These are phyloP conservation scores for Hydrolagus affinis DNA, from an alignment of 2,113 vertebrate genomes.

Conservation along the genomic window DNA sequence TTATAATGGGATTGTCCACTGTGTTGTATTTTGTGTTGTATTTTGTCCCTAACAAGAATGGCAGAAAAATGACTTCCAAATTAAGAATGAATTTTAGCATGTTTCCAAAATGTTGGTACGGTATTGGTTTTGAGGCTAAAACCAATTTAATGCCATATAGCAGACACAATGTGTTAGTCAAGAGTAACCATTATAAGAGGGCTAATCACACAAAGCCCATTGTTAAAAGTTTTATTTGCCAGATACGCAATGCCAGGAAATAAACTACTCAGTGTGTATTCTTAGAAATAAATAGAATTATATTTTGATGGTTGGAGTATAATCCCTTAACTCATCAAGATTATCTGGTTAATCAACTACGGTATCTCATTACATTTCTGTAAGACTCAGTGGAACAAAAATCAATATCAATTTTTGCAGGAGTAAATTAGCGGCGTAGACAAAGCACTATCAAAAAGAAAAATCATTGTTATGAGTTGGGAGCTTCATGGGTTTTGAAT, in stretches of 20 bases:
- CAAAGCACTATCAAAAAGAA: background rate
- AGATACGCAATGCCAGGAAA: background rate
- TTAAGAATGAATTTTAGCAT: no score
- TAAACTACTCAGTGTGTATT: background rate
- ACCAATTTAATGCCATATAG: no score
- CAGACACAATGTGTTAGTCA: no score
- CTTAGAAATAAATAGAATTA: background rate
- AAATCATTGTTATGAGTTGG: background rate
- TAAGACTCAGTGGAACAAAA: constrained; percentile 6
- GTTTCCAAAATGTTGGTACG: no score
- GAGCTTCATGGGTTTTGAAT: background rate
- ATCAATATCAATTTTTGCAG: constrained; percentile 13
- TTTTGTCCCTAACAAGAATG: no score
- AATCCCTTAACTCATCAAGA: background rate
- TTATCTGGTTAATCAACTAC: background rate
- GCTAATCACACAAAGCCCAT: no score
- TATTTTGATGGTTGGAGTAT: background rate
- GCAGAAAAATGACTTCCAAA: no score
- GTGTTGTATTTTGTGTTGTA: no score
- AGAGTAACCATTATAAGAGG: no score
- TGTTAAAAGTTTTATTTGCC: no score
- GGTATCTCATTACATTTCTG: constrained; percentile 4
- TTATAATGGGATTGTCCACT: no score
- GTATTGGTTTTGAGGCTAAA: no score
- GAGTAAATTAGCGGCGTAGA: background rate